These are phyloP conservation scores for Cyprinodon brontotheroides DNA, from an alignment of 2,113 vertebrate genomes.

Conservation along the genomic window DNA sequence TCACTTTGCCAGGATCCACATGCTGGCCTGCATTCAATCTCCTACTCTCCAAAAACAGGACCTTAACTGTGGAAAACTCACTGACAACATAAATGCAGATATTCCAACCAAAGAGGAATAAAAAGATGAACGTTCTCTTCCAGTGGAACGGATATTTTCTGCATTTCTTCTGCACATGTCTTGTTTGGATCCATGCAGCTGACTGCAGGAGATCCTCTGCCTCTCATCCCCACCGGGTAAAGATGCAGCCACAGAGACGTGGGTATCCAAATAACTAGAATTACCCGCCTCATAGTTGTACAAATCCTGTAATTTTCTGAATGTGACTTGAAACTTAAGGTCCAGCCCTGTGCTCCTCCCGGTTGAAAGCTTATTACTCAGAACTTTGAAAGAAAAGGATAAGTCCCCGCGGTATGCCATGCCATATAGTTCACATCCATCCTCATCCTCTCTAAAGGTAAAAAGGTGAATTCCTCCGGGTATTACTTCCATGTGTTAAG, in stretches of 20 bases:
- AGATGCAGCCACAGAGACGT: background rate
- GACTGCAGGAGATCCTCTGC: background rate
- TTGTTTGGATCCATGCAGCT: background rate
- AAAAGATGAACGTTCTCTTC: background rate
- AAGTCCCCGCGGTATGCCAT: conserved; percentile 59
- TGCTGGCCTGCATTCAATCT: background rate
- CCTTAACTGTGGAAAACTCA: background rate
- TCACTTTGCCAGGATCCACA: background rate
- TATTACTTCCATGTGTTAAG: conserved; percentile 53
- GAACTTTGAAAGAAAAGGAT: conserved; percentile 44
- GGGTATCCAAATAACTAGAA: conserved; percentile 1
- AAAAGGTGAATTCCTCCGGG: conserved; percentile 49
- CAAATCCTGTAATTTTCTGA: conserved; percentile 10
- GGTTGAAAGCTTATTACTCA: conserved; percentile 17
- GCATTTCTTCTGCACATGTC: background rate
- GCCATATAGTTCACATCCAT: conserved; percentile 27
- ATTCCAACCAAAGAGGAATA: background rate
- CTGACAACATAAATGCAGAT: background rate
- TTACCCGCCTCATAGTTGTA: background rate
- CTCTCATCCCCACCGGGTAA: background rate
- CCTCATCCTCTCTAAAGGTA: conserved; percentile 43
- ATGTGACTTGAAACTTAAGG: conserved; percentile 27
- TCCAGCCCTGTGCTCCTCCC: conserved; percentile 21
- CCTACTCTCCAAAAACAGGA: background rate
- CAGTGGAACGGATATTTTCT: background rate